Conservation (phyloP, 2,113 vertebrate species). For the Cynoglossus semilaevis region DNA sequence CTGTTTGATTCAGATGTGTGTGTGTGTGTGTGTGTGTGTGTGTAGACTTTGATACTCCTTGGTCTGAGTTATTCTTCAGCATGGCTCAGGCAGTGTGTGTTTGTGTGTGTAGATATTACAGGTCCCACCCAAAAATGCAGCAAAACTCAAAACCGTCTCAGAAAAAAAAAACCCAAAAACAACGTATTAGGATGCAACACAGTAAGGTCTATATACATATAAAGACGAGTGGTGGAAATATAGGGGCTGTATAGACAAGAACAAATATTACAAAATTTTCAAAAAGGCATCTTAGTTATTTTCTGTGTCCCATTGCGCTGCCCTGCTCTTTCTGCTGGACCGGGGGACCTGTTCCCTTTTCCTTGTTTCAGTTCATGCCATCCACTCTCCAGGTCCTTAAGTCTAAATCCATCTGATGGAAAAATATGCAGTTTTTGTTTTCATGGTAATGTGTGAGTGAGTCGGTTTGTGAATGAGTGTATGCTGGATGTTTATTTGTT, state of each 20-base stretch:
- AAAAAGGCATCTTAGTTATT: slow-evolving; percentile 88
- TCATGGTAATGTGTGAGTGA: slow-evolving; percentile 35
- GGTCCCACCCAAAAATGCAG: slow-evolving; percentile 90
- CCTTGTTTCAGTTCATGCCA: slow-evolving; percentile 53
- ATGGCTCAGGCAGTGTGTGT: slow-evolving; percentile 2
- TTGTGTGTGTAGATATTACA: slow-evolving; percentile 82
- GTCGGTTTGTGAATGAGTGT: slow-evolving; percentile 35
- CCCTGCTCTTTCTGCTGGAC: slow-evolving; percentile 44
- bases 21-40: slow-evolving; percentile 10
- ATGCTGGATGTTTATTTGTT: slow-evolving; percentile 21
- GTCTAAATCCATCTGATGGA: slow-evolving; percentile 39
- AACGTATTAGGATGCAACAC: slow-evolving; percentile 62
- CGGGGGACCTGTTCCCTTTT: slow-evolving; percentile 64
- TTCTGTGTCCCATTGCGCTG: slow-evolving; percentile 53
- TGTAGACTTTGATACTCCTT: too few relatives aligned
- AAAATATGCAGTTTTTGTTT: slow-evolving; percentile 37
- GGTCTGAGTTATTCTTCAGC: slow-evolving; percentile 1
- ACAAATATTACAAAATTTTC: slow-evolving; percentile 98
- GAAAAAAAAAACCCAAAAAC: slow-evolving; percentile 83
- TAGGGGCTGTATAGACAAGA: slow-evolving; percentile 87
- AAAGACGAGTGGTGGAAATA: slow-evolving; percentile 75
- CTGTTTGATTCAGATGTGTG: too few relatives aligned
- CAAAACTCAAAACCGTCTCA: slow-evolving; percentile 87
- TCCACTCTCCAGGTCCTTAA: slow-evolving; percentile 10
- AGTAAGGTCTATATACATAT: slow-evolving; percentile 84